A percentile compares a stretch with the other conserved stretches of the same genome.
phyloP scores from a whole-genome alignment of 2,888 invertebrate species.

The Phyto melanocephala region DNA sequence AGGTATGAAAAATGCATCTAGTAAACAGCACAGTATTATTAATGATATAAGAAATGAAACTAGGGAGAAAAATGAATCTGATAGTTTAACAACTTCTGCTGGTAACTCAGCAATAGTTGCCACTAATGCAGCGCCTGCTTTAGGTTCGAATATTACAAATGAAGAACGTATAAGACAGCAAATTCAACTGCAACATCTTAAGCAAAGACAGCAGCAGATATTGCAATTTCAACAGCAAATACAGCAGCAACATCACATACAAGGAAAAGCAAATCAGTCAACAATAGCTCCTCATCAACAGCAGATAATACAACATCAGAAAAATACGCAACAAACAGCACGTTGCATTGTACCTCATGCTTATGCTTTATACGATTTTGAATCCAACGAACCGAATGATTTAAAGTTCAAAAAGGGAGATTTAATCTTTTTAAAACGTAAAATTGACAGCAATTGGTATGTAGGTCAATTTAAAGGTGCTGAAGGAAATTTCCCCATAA shows the following conservation, averaged over 20 bases:
- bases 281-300: constrained; percentile 63
- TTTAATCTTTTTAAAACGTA: constrained; percentile 87
- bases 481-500: constrained; percentile 90
- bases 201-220: constrained; percentile 58
- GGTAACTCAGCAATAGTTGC: background rate
- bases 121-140: constrained; percentile 6
- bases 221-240: constrained; percentile 50
- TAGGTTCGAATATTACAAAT: constrained; percentile 60
- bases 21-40: constrained; percentile 60
- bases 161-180: constrained; percentile 64
- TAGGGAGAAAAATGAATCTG: constrained; percentile 23
- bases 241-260: constrained; percentile 60
- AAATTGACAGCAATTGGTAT: constrained; percentile 92
- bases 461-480: constrained; percentile 89
- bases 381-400: constrained; percentile 90
- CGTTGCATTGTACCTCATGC: constrained; percentile 84
- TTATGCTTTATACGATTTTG: constrained; percentile 92
- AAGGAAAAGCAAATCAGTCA: constrained; percentile 39
- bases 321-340: constrained; percentile 55
- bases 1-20: constrained; percentile 70
- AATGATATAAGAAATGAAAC: constrained; percentile 30
- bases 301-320: constrained; percentile 61
- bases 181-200: constrained; percentile 47
- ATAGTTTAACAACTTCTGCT: background rate
- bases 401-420: constrained; percentile 92